Conservation (phyloP, 92 coral and sea anemone genomes). For the Diadumene lineata region DNA sequence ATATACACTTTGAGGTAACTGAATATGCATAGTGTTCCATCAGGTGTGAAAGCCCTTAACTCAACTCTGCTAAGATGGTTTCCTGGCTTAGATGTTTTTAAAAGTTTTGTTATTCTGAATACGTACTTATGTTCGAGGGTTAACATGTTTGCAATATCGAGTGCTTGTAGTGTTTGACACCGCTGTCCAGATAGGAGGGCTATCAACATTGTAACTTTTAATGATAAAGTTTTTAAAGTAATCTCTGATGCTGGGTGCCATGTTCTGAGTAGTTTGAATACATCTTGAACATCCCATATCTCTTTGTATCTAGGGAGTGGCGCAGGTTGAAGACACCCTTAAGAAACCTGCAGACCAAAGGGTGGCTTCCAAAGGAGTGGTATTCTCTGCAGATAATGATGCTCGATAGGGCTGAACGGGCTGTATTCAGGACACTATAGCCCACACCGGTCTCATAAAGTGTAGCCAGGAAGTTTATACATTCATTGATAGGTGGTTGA, state of each 20-base stretch:
- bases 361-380: slow-evolving; percentile 32
- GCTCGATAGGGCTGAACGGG: slow-evolving; percentile 50
- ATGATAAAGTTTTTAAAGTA: slow-evolving; percentile 45
- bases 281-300: slow-evolving; percentile 53
- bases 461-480: slow-evolving; percentile 25
- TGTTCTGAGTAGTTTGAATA: slow-evolving; percentile 26
- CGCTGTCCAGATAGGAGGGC: slow-evolving; percentile 57
- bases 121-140: slow-evolving; percentile 32
- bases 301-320: slow-evolving; percentile 47
- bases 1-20: slow-evolving; percentile 23
- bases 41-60: slow-evolving; percentile 15
- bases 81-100: slow-evolving; percentile 60
- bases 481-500: slow-evolving; percentile 28
- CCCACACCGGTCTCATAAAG: slow-evolving; percentile 32
- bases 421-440: slow-evolving; percentile 48
- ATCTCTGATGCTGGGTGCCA: slow-evolving; percentile 1
- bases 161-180: slow-evolving; percentile 48
- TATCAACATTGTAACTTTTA: slow-evolving; percentile 48
- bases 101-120: slow-evolving; percentile 42
- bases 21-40: slow-evolving; percentile 34
- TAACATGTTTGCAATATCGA: slow-evolving; percentile 47
- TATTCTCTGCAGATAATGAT: slow-evolving; percentile 17
- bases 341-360: slow-evolving; percentile 38
- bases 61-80: slow-evolving; percentile 47
- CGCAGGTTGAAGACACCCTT: slow-evolving; percentile 52